Percentiles rank a stretch among this genome's conserved stretches.
Evolutionary conservation across 2,113 vertebrate species (phyloP).

Genomic region (Talpa occidentalis): DNA sequence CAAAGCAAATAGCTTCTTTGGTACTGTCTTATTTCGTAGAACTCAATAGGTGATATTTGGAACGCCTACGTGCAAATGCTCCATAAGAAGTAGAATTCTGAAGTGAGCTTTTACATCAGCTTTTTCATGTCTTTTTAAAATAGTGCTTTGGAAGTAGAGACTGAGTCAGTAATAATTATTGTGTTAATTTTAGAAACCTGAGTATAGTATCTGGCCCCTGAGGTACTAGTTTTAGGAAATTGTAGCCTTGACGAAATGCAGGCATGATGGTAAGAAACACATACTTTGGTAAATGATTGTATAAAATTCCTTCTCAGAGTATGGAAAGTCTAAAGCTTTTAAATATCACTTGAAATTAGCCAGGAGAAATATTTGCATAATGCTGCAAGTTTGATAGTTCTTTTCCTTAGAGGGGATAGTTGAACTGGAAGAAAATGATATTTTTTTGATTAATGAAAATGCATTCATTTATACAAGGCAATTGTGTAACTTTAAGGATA

Average conservation of each 20-base stretch:
- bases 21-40: not conserved
- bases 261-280: slow-evolving; percentile 28
- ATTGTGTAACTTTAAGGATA: not conserved
- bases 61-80: not conserved
- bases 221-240: slow-evolving; percentile 54
- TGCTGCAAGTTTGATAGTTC: slow-evolving; percentile 8
- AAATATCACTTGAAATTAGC: slow-evolving; percentile 50
- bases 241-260: slow-evolving; percentile 28
- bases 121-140: slow-evolving; percentile 6
- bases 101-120: not conserved
- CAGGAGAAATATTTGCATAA: slow-evolving; percentile 48
- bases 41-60: not conserved
- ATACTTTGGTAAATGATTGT: slow-evolving; percentile 50
- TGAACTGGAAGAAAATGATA: slow-evolving; percentile 50
- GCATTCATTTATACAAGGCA: slow-evolving; percentile 4
- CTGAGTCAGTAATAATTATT: not conserved
- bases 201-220: slow-evolving; percentile 6
- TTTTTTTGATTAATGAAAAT: slow-evolving; percentile 42
- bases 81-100: slow-evolving; percentile 7
- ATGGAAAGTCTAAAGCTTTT: slow-evolving; percentile 35
- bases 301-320: slow-evolving; percentile 44
- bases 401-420: slow-evolving; percentile 11
- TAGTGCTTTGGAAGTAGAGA: slow-evolving; percentile 42
- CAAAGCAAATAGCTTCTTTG: not conserved
- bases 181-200: not conserved